Conservation (phyloP, 1,140 invertebrate species). For the Drosophila neocordata region DNA sequence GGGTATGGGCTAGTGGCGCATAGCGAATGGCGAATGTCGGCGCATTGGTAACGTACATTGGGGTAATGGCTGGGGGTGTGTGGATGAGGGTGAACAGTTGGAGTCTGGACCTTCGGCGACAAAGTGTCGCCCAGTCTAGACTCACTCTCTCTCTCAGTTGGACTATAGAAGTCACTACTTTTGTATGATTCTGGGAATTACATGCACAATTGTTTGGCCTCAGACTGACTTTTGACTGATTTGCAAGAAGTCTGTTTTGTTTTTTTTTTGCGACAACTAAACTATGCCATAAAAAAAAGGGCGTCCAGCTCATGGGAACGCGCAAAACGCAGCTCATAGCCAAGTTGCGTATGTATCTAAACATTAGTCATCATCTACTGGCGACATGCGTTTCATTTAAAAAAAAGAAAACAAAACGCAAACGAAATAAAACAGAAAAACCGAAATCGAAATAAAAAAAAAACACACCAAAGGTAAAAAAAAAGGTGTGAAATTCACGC, state of each 20-base stretch:
- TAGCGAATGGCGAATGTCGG: background rate
- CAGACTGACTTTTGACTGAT: conserved; percentile 62
- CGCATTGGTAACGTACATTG: too few species aligned
- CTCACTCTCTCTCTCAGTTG: conserved; percentile 22
- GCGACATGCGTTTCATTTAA: conserved; percentile 51
- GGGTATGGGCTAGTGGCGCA: conserved; percentile 3
- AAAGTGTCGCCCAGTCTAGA: conserved; percentile 73
- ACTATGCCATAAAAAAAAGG: conserved; percentile 38
- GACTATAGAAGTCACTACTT: conserved; percentile 10
- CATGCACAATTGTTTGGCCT: conserved; percentile 50
- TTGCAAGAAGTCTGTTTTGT: conserved; percentile 30
- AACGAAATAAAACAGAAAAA: conserved; percentile 33
- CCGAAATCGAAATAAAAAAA: conserved; percentile 10
- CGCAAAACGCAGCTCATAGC: conserved; percentile 18
- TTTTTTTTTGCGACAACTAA: background rate
- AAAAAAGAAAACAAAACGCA: conserved; percentile 19
- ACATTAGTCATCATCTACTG: conserved; percentile 60
- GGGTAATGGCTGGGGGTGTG: conserved; percentile 9
- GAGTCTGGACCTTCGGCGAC: conserved; percentile 48
- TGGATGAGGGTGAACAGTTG: conserved; percentile 26
- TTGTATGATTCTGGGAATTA: conserved; percentile 59
- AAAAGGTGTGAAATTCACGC: conserved; percentile 30
- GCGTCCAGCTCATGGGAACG: conserved; percentile 41
- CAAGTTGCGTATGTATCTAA: background rate
- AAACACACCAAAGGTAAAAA: background rate